Percentiles rank a stretch among this genome's conserved stretches.
phyloP scores from a whole-genome alignment of 2,113 vertebrate species.

The Bubo bubo region DNA sequence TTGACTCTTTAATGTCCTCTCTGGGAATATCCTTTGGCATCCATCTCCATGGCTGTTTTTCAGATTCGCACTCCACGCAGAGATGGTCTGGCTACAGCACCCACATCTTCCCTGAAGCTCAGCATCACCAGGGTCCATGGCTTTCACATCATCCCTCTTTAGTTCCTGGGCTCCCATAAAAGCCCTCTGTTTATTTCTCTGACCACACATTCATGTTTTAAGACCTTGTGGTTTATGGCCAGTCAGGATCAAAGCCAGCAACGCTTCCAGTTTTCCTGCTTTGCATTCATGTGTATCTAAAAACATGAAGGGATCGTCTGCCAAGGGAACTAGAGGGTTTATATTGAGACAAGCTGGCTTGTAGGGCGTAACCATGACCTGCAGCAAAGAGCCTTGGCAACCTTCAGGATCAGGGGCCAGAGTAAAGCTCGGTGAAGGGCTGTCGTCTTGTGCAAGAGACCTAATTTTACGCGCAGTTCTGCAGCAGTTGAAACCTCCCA shows the following conservation, averaged over 20 bases:
- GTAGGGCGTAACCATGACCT: not conserved
- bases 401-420: not conserved
- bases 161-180: not conserved
- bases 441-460: not conserved
- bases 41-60: not conserved
- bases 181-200: not conserved
- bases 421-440: not conserved
- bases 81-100: not conserved
- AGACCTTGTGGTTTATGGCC: not conserved
- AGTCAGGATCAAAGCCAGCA: not conserved
- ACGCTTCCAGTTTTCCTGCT: not conserved
- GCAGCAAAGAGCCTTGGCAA: not conserved
- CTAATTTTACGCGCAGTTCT: not conserved
- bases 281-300: not conserved
- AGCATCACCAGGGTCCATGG: not conserved
- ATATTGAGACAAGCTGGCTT: not conserved
- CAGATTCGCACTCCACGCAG: not conserved
- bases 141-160: not conserved
- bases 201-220: not conserved
- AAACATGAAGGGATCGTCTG: not conserved
- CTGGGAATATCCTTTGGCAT: not conserved
- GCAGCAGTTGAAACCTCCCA: not conserved
- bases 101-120: not conserved
- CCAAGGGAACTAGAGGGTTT: not conserved
- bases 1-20: not conserved